phyloP scores from a whole-genome alignment of 2,888 invertebrate genomes.

The Phalangium opilio region DNA sequence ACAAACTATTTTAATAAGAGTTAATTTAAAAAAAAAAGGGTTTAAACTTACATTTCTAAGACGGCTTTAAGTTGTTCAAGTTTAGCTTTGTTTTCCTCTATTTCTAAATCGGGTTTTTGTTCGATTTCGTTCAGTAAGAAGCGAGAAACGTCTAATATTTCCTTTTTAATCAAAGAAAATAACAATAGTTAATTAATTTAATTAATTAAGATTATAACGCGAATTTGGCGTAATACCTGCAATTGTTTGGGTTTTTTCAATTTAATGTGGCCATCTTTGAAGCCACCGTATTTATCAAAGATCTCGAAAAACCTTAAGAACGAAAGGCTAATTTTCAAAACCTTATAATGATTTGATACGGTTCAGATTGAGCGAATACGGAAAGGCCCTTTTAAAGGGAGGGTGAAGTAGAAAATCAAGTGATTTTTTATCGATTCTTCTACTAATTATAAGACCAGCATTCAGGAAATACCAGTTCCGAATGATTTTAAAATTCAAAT shows the following conservation, averaged over 20 bases:
- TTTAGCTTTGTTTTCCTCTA: slow-evolving; percentile 93
- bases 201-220: not conserved
- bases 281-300: slow-evolving; percentile 93
- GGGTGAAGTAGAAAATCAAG: too few species aligned
- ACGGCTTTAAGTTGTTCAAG: slow-evolving; percentile 94
- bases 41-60: slow-evolving; percentile 76
- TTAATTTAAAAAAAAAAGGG: too few species aligned
- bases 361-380: slow-evolving; percentile 1
- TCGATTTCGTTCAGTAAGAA: slow-evolving; percentile 62
- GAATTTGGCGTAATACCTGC: slow-evolving; percentile 38
- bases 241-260: slow-evolving; percentile 92
- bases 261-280: slow-evolving; percentile 89
- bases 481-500: too few species aligned
- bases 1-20: too few species aligned
- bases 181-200: not conserved
- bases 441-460: too few species aligned
- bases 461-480: too few species aligned
- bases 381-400: too few species aligned
- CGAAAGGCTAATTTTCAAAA: slow-evolving; percentile 1
- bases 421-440: too few species aligned
- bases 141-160: slow-evolving; percentile 91
- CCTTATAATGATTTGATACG: slow-evolving; percentile 3
- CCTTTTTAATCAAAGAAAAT: slow-evolving; percentile 38
- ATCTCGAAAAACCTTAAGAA: slow-evolving; percentile 81
- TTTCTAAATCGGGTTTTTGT: slow-evolving; percentile 66